Percentiles rank a stretch among this genome's conserved stretches.
Evolutionary conservation across 1,140 invertebrate species (phyloP).

Genomic region (Agraylea sexmaculata): DNA sequence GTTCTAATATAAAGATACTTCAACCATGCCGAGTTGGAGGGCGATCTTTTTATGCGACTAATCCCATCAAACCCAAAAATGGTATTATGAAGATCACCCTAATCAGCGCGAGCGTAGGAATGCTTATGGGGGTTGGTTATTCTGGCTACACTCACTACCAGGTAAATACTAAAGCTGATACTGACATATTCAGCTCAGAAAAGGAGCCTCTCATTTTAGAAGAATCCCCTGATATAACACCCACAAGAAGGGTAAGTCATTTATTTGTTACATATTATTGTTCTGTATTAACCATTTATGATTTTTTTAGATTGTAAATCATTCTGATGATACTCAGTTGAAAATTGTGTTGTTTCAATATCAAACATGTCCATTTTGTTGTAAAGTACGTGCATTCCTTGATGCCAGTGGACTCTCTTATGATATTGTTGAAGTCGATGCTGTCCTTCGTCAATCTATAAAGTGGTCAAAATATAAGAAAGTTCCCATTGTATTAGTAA

Average conservation of each 20-base stretch:
- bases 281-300: background rate
- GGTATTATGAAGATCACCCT: slow-evolving; percentile 30
- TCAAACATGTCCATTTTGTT: slow-evolving; percentile 97
- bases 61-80: slow-evolving; percentile 26
- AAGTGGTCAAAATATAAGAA: slow-evolving; percentile 93
- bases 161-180: slow-evolving; percentile 27
- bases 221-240: slow-evolving; percentile 27
- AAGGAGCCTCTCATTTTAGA: slow-evolving; percentile 30
- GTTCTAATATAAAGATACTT: too few relatives aligned
- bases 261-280: background rate
- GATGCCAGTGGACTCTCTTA: slow-evolving; percentile 93
- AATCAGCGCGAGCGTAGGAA: slow-evolving; percentile 35
- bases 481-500: slow-evolving; percentile 84
- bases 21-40: too few relatives aligned
- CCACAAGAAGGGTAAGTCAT: slow-evolving; percentile 31
- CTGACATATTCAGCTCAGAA: slow-evolving; percentile 19
- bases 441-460: slow-evolving; percentile 79
- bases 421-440: slow-evolving; percentile 94
- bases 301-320: slow-evolving; percentile 43
- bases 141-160: slow-evolving; percentile 38
- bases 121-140: slow-evolving; percentile 34
- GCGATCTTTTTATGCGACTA: slow-evolving; percentile 30
- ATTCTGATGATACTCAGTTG: slow-evolving; percentile 59
- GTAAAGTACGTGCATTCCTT: slow-evolving; percentile 89
- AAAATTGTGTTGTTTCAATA: slow-evolving; percentile 90